A percentile compares a stretch with the other conserved stretches of the same genome.
Evolutionary conservation across 2,113 vertebrate genomes (phyloP).

Genomic region (Alectura lathami): DNA sequence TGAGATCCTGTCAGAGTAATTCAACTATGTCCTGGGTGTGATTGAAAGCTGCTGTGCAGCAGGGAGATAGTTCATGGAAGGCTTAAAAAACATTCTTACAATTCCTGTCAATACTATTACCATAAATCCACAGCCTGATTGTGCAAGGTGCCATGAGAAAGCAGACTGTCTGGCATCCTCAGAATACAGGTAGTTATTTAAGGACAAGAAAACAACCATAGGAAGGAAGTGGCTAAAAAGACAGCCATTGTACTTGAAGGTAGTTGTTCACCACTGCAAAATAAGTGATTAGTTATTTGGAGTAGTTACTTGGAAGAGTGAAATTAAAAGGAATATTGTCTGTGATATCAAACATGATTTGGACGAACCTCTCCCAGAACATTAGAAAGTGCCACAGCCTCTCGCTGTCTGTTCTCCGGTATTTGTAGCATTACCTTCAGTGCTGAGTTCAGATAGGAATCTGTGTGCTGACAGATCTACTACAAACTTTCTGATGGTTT

Average conservation of each 20-base stretch:
- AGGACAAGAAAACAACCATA: neutral
- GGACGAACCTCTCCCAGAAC: neutral
- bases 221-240: neutral
- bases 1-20: conserved; percentile 3
- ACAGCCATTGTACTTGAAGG: neutral
- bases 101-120: neutral
- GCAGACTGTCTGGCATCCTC: neutral
- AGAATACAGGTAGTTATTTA: neutral
- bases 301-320: neutral
- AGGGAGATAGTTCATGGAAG: neutral
- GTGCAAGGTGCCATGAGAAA: neutral
- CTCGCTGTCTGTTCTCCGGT: neutral
- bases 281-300: neutral
- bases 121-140: neutral
- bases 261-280: neutral
- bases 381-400: neutral
- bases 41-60: neutral
- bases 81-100: neutral
- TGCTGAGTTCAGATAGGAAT: neutral
- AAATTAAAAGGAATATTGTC: neutral
- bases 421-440: neutral
- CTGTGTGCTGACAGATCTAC: neutral
- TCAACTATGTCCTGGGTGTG: neutral
- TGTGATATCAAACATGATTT: neutral
- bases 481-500: neutral